Evolutionary conservation across 92 coral and sea anemone genomes (phyloP).

Genomic region (Heliopora coerulea): DNA sequence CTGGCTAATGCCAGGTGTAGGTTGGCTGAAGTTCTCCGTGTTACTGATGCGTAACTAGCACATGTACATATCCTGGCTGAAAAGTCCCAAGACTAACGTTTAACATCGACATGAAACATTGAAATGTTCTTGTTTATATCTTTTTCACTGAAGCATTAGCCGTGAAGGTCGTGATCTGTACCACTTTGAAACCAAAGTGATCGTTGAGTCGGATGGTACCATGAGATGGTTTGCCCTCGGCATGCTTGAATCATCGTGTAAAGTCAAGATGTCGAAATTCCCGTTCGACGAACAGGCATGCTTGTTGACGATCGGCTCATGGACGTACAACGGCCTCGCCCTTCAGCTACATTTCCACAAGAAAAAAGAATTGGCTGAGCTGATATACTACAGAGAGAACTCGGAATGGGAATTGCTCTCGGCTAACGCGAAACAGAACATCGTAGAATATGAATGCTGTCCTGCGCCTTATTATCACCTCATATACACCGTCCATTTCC

Average conservation of each 20-base stretch:
- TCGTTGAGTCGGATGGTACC: conserved; percentile 59
- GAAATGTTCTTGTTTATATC: neutral
- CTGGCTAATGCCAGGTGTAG: too few species aligned
- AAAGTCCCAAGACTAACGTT: too few species aligned
- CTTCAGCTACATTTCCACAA: conserved; percentile 58
- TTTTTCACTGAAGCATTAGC: conserved; percentile 55
- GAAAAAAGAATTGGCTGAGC: conserved; percentile 55
- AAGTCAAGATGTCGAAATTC: conserved; percentile 63
- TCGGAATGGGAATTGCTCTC: conserved; percentile 81
- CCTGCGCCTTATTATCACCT: conserved; percentile 91
- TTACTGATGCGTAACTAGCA: too few species aligned
- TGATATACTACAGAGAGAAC: conserved; percentile 61
- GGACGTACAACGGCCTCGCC: conserved; percentile 67
- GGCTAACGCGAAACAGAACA: conserved; percentile 66
- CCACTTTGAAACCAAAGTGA: conserved; percentile 72
- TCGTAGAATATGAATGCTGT: conserved; percentile 81
- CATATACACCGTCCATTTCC: conserved; percentile 74
- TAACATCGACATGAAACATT: too few species aligned
- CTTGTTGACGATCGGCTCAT: conserved; percentile 67
- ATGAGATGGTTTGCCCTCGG: conserved; percentile 70
- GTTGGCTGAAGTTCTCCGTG: too few species aligned
- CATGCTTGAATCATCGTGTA: conserved; percentile 67
- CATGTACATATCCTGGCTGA: too few species aligned
- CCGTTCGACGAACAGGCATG: conserved; percentile 89
- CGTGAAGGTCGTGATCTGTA: conserved; percentile 79